These are phyloP conservation scores for Apotomis capreana DNA, from an alignment of 2,888 invertebrate genomes.

Conservation along the genomic window DNA sequence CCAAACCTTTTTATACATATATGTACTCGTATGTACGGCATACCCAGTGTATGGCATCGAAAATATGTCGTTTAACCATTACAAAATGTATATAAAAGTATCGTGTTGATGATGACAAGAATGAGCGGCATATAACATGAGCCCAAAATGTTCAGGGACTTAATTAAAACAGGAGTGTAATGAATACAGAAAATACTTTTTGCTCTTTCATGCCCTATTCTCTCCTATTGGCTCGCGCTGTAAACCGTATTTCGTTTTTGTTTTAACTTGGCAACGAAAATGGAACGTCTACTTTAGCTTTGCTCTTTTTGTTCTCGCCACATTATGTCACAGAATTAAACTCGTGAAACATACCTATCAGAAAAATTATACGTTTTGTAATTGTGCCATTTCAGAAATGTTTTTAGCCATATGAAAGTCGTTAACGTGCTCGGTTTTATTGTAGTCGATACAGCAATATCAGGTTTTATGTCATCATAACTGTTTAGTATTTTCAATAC, in stretches of 20 bases:
- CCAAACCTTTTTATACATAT: too few species aligned
- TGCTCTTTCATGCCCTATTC: not conserved
- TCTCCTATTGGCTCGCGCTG: conserved; percentile 6
- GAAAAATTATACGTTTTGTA: not conserved
- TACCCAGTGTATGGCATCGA: too few species aligned
- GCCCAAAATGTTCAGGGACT: too few species aligned
- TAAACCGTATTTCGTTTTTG: conserved; percentile 14
- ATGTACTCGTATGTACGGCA: too few species aligned
- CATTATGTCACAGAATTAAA: conserved; percentile 4
- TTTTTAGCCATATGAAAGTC: conserved; percentile 16
- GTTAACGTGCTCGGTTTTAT: conserved; percentile 14
- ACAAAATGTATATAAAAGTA: too few species aligned
- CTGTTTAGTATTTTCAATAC: conserved; percentile 18
- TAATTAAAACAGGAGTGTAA: not conserved
- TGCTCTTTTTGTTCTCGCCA: conserved; percentile 7
- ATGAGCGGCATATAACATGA: too few species aligned
- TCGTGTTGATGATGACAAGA: too few species aligned
- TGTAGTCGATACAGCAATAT: conserved; percentile 29
- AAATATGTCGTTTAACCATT: too few species aligned
- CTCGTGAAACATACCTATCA: not conserved
- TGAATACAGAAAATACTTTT: not conserved
- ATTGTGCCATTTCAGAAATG: conserved; percentile 1
- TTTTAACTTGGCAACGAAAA: conserved; percentile 18
- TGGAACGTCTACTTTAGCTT: conserved; percentile 8
- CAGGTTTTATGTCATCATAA: conserved; percentile 23